Base-by-base conservation (phyloP, 2,888 invertebrate species). In the Lordiphosa fenestrarum region DNA sequence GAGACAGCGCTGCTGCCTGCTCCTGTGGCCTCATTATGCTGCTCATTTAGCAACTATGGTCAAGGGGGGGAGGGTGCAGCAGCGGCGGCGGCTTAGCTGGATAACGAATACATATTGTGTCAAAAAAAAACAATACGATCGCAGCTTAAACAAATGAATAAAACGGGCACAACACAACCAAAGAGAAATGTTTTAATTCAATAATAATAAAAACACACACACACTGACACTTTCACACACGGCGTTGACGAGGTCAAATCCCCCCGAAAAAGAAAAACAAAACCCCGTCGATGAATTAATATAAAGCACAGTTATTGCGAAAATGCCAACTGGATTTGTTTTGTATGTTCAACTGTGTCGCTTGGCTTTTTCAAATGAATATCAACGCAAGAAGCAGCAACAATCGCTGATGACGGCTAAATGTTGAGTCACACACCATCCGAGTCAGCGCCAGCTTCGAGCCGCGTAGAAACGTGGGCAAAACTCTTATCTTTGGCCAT, bases 21-120 rank as follows among this genome's bases (percentile, higher is more conserved):
- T 87, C 87, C 62, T 86, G 88, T 69, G 83, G 84, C 80, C 87
- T 86, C 87, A 88, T 88, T 54, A 68, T 85, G 75, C 78, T 86
- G 50, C 70, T 82, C 78, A 80, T 80, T 70, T 72, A 82, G 57
- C 59, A 37, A 33, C 12, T 6, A 36, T 25, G 42, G 53, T 15
- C 23, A 25, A 33, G 54, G 63, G 37, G 37, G 54, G 19, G 40
- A 21, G 25, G 25, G 12, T 42, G 30, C 10, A 23, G 25, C 25
- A 23, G 25, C 10, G 21, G 21, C 10, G 21, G 21, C 42, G 12
- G 12, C 19, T 19, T n/a, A 36, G 33, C 15, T 36, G 7, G 58
- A 63, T 49, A 63, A 66, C 61, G 59, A 48, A 49, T 52, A 47
- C 19, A 37, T 25, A 30, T 25, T 49, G 47, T 10, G 50, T 44